Evolutionary conservation across 2,797 vertebrate species (phyloP).

Genomic region (Gobio occitaniae): DNA sequence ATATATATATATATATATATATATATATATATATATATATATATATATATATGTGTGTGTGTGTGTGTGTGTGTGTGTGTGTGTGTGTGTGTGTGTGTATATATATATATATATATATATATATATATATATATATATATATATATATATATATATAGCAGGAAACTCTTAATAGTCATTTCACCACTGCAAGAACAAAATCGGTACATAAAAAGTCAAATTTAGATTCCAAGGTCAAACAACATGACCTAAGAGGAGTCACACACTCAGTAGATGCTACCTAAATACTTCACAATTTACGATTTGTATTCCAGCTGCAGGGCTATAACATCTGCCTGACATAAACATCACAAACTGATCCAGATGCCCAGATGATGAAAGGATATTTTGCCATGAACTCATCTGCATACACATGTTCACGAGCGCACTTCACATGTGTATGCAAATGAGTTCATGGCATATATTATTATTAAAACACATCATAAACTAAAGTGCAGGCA

Average conservation of each 20-base stretch:
- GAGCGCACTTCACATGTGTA: background rate
- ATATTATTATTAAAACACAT: background rate
- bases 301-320: background rate
- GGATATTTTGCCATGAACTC: background rate
- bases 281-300: background rate
- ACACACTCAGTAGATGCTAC: background rate
- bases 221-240: background rate
- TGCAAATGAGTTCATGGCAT: background rate
- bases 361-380: slow-evolving; percentile 3
- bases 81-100: too few species aligned
- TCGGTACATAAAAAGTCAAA: background rate
- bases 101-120: too few species aligned
- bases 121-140: too few species aligned
- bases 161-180: background rate
- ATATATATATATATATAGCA: too few species aligned
- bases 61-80: too few species aligned
- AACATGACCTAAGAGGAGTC: background rate
- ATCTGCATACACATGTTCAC: background rate
- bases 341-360: slow-evolving; percentile 12
- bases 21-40: too few species aligned
- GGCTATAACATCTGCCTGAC: background rate
- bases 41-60: too few species aligned
- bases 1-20: too few species aligned
- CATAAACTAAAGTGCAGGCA: background rate
- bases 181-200: background rate